These are phyloP conservation scores for Eristalis intricaria DNA, from an alignment of 2,888 invertebrate genomes.

Conservation along the genomic window DNA sequence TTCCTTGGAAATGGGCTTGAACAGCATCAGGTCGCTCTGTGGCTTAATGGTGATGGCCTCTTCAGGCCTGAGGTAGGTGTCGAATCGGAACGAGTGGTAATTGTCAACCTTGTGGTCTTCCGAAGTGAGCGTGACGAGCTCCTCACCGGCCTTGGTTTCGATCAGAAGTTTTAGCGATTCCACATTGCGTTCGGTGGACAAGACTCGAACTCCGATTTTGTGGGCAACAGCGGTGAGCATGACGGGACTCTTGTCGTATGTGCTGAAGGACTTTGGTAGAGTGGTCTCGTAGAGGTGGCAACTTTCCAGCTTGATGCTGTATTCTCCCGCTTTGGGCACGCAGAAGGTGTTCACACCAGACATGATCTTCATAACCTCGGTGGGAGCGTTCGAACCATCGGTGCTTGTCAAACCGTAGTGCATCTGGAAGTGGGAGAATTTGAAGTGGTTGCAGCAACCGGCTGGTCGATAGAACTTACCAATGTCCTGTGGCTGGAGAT, in stretches of 20 bases:
- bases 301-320: constrained; percentile 88
- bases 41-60: constrained; percentile 83
- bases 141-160: constrained; percentile 76
- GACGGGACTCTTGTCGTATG: constrained; percentile 79
- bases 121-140: constrained; percentile 76
- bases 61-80: constrained; percentile 81
- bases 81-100: constrained; percentile 80
- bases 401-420: constrained; percentile 42
- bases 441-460: not conserved
- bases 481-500: constrained; percentile 86
- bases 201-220: constrained; percentile 82
- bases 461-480: constrained; percentile 74
- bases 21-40: constrained; percentile 87
- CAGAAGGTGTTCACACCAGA: constrained; percentile 89
- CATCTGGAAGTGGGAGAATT: constrained; percentile 26
- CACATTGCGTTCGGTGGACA: constrained; percentile 80
- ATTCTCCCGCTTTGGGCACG: constrained; percentile 86
- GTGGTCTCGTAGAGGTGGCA: constrained; percentile 88
- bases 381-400: constrained; percentile 31
- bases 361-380: constrained; percentile 81
- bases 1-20: constrained; percentile 84
- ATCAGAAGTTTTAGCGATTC: constrained; percentile 76
- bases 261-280: constrained; percentile 80
- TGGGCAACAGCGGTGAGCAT: constrained; percentile 84
- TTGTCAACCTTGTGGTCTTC: constrained; percentile 82